phyloP scores from a whole-genome alignment of 2,113 vertebrate species.

The Eolophus roseicapilla region DNA sequence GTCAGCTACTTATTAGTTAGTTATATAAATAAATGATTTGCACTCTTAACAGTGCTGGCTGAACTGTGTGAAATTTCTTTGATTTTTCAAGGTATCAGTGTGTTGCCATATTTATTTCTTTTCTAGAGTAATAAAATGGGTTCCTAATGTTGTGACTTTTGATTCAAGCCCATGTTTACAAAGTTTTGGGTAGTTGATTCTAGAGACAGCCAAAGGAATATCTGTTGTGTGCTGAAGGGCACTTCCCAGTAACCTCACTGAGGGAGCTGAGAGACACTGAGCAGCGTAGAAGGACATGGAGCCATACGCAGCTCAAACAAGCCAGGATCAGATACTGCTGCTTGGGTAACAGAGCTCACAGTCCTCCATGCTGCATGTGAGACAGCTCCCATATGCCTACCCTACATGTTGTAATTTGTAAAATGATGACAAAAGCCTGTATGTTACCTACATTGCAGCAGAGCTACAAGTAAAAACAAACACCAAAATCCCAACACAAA shows the following conservation, averaged over 20 bases:
- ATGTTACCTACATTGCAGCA: background rate
- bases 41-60: background rate
- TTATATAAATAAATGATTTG: background rate
- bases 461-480: background rate
- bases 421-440: background rate
- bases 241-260: background rate
- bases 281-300: fast-evolving
- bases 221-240: background rate
- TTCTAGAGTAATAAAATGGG: background rate
- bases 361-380: background rate
- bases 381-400: background rate
- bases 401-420: background rate
- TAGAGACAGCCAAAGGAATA: background rate
- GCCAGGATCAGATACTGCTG: background rate
- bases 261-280: background rate
- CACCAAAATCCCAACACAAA: background rate
- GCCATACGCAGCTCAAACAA: background rate
- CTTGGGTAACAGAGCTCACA: background rate
- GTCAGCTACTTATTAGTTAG: background rate
- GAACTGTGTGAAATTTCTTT: background rate
- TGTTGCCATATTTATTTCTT: background rate
- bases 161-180: background rate
- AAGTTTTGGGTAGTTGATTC: background rate
- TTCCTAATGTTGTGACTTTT: background rate
- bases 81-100: background rate